Evolutionary conservation across 64 coral and sea anemone genomes (phyloP).

Genomic region (Montipora efflorescens): DNA sequence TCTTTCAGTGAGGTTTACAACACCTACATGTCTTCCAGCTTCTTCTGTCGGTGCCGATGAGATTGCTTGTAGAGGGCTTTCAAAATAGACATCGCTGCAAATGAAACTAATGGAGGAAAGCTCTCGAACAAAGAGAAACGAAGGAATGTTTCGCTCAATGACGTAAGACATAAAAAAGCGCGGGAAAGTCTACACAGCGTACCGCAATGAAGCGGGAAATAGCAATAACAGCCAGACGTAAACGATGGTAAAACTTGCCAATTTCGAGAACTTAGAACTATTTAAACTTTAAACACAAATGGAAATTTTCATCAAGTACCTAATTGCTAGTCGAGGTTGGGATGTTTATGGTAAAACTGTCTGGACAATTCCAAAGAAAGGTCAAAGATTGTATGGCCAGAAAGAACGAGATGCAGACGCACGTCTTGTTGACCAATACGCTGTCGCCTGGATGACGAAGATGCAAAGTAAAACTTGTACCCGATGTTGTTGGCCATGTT

Average conservation of each 20-base stretch:
- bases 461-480: conserved; percentile 60
- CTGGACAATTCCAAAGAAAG: background rate
- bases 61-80: conserved; percentile 45
- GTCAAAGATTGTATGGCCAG: conserved; percentile 10
- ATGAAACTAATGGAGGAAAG: conserved; percentile 9
- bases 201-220: background rate
- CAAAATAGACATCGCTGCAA: conserved; percentile 59
- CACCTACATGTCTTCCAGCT: background rate
- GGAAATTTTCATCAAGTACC: too few species aligned
- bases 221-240: too few species aligned
- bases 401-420: background rate
- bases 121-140: conserved; percentile 2
- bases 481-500: conserved; percentile 4
- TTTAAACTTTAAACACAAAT: background rate
- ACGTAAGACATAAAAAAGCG: conserved; percentile 17
- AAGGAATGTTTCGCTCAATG: conserved; percentile 16
- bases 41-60: conserved; percentile 53
- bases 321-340: conserved; percentile 30
- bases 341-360: conserved; percentile 20
- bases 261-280: background rate
- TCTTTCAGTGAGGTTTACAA: conserved; percentile 63
- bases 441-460: conserved; percentile 55
- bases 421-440: background rate
- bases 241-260: background rate
- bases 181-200: background rate